Evolutionary conservation across 2,888 invertebrate genomes (phyloP).

Genomic region (Tenthredo livida): DNA sequence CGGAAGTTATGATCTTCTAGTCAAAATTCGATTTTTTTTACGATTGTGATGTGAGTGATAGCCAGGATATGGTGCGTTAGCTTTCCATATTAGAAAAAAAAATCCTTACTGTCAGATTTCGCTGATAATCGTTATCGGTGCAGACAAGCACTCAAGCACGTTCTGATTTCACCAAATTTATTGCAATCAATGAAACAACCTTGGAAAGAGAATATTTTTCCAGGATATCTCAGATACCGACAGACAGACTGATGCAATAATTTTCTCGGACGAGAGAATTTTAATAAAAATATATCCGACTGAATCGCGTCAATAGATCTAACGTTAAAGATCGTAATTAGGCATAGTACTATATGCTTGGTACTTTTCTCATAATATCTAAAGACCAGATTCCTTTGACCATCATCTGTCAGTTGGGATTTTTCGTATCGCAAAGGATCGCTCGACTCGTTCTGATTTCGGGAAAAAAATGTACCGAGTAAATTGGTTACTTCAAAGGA

Average conservation of each 20-base stretch:
- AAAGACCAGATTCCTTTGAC: background rate
- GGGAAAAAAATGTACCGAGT: background rate
- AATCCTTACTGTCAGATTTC: background rate
- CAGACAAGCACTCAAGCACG: background rate
- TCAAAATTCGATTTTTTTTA: background rate
- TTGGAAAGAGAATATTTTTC: background rate
- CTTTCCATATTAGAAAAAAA: background rate
- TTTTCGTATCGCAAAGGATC: background rate
- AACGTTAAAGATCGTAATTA: background rate
- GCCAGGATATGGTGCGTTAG: background rate
- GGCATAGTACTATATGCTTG: background rate
- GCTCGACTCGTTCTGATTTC: background rate
- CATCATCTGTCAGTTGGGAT: background rate
- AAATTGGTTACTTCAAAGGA: conserved; percentile 40
- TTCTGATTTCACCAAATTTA: background rate
- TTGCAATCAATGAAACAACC: background rate
- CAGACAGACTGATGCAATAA: background rate
- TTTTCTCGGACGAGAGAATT: background rate
- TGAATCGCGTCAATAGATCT: background rate
- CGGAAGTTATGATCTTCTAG: background rate
- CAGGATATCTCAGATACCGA: background rate
- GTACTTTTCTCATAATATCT: background rate
- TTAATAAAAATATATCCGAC: background rate
- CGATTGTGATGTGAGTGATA: background rate
- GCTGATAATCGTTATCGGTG: background rate